Percentiles rank a stretch among this genome's conserved stretches.
These are phyloP conservation scores for Notospermus geniculatus DNA, from an alignment of 1,140 invertebrate species.

Conservation along the genomic window DNA sequence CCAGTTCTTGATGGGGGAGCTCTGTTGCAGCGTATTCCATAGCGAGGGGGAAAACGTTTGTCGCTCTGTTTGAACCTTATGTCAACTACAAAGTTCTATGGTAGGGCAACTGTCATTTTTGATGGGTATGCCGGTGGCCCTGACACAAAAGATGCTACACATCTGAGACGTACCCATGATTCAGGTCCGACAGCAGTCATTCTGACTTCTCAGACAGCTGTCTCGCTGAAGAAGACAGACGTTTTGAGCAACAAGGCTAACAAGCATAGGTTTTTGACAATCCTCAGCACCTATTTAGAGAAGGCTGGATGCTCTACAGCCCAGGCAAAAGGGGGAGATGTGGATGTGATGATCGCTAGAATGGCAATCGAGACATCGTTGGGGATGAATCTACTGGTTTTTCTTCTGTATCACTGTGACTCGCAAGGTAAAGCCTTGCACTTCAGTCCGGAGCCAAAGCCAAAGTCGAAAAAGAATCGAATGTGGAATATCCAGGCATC, in stretches of 20 bases:
- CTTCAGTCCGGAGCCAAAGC: conserved; percentile 5
- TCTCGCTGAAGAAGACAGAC: background rate
- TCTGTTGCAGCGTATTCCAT: background rate
- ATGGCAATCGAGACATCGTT: background rate
- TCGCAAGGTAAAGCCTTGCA: background rate
- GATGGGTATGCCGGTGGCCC: conserved; percentile 2
- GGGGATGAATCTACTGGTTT: conserved; percentile 3
- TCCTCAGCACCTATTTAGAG: background rate
- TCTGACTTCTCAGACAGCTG: background rate
- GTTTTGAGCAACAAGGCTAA: background rate
- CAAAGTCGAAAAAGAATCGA: background rate
- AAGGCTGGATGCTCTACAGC: background rate
- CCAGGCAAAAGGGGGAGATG: background rate
- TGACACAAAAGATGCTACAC: background rate
- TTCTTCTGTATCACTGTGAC: background rate
- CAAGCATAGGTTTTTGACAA: background rate
- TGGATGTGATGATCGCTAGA: background rate
- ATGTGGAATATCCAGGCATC: no score
- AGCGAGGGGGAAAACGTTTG: background rate
- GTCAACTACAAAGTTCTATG: background rate
- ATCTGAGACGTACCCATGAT: background rate
- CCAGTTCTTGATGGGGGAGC: conserved; percentile 4
- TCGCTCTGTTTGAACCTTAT: background rate
- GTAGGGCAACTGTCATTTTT: background rate
- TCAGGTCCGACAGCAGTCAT: background rate